Evolutionary conservation across 2,113 vertebrate genomes (phyloP).

Genomic region (Anguilla rostrata): DNA sequence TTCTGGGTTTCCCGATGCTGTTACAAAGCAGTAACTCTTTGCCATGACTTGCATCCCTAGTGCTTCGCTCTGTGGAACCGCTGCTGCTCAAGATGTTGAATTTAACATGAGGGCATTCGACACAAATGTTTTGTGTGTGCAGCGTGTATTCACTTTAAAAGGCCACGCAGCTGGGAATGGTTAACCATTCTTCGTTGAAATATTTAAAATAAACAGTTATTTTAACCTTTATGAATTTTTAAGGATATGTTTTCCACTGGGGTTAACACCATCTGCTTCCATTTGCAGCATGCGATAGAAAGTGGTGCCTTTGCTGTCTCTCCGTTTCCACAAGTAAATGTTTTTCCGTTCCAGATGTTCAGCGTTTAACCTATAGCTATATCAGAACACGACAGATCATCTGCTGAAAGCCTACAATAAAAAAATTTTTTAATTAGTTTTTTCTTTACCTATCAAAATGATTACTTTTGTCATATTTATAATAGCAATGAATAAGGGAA

Average conservation of each 20-base stretch:
- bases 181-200: slow-evolving; percentile 49
- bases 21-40: background rate
- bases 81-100: background rate
- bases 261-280: background rate
- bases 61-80: background rate
- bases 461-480: too few species aligned
- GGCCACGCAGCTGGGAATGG: slow-evolving; percentile 43
- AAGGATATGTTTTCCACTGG: background rate
- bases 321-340: background rate
- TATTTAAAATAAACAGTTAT: slow-evolving; percentile 63
- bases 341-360: background rate
- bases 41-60: background rate
- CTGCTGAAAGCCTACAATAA: too few species aligned
- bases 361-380: background rate
- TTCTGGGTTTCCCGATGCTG: background rate
- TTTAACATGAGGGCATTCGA: background rate
- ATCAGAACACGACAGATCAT: too few species aligned
- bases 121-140: slow-evolving; percentile 4
- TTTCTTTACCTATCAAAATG: too few species aligned
- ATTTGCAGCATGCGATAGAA: background rate
- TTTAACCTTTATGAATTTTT: slow-evolving; percentile 62
- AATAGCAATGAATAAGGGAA: background rate
- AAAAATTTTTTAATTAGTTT: too few species aligned
- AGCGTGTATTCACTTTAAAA: slow-evolving; percentile 40
- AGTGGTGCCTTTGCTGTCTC: background rate